Conservation (phyloP, 2,113 vertebrate genomes). For the Pteruthius melanotis region DNA sequence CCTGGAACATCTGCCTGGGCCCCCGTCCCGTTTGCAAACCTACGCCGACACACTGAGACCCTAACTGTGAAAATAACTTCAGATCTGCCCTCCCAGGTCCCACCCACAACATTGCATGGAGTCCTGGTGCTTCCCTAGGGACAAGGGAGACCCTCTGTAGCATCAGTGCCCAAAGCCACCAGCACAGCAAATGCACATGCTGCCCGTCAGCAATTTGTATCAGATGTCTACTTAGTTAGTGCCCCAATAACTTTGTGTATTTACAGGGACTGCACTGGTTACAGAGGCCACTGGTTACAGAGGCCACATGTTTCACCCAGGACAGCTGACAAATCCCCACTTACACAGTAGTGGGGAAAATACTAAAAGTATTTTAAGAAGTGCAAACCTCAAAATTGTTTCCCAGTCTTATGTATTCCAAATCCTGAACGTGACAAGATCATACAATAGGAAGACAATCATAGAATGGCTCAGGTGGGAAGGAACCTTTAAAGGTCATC, state of each 20-base stretch:
- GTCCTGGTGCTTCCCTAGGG: neutral
- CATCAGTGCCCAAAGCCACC: neutral
- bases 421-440: neutral
- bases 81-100: neutral
- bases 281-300: neutral
- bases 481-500: neutral
- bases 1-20: no score
- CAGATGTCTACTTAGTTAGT: neutral
- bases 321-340: neutral
- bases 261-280: neutral
- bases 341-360: neutral
- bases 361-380: neutral
- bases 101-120: rapidly evolving
- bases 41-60: no score
- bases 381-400: neutral
- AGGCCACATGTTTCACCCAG: neutral
- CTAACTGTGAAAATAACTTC: neutral
- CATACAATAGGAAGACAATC: neutral
- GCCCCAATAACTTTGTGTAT: neutral
- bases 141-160: neutral
- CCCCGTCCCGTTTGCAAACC: no score
- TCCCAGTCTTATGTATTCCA: neutral
- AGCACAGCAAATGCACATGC: rapidly evolving
- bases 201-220: neutral
- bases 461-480: neutral